Conservation (phyloP, 2,113 vertebrate genomes). For the Ondatra zibethicus region DNA sequence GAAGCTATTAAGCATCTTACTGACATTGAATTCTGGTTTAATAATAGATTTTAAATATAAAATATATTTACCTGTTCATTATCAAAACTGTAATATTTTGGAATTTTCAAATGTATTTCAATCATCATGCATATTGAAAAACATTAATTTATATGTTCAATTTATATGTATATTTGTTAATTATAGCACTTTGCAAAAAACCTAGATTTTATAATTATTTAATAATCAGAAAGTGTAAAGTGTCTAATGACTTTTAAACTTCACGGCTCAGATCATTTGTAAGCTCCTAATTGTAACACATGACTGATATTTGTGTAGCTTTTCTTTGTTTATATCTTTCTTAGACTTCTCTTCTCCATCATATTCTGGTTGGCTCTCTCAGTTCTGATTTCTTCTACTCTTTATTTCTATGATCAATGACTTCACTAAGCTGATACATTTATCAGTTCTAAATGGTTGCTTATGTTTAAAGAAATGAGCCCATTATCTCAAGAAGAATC, state of each 20-base stretch:
- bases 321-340: background rate
- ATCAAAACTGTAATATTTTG: background rate
- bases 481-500: background rate
- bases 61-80: background rate
- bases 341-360: background rate
- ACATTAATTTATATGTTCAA: background rate
- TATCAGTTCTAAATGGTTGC: background rate
- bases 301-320: background rate
- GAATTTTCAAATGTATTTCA: background rate
- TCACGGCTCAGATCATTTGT: background rate
- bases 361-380: background rate
- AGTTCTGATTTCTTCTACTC: background rate
- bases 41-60: background rate
- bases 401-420: background rate
- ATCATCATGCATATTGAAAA: background rate
- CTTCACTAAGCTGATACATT: background rate
- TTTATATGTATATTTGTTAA: slow-evolving; percentile 18
- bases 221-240: background rate
- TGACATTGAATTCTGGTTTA: background rate
- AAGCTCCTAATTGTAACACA: background rate
- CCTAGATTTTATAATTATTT: slow-evolving; percentile 20
- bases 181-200: background rate
- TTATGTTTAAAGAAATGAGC: background rate
- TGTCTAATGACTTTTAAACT: background rate
- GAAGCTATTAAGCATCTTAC: slow-evolving; percentile 58